A percentile compares a stretch with the other conserved stretches of the same genome.
phyloP scores from a whole-genome alignment of 2,888 invertebrate genomes.

The Trissoscelio sp. region DNA sequence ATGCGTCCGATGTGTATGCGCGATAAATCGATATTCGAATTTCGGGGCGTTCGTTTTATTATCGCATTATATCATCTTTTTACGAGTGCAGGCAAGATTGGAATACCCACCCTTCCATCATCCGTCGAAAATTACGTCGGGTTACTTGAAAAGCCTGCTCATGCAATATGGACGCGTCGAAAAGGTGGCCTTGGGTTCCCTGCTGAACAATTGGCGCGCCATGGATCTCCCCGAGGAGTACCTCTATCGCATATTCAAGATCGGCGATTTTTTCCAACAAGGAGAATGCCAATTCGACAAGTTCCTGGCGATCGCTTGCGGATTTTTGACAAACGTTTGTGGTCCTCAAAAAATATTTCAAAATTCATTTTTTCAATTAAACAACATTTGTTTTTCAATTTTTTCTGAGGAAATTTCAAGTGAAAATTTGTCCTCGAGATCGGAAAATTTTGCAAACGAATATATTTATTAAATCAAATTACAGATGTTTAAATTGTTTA shows the following conservation, averaged over 20 bases:
- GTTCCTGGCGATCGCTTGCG: conserved; percentile 79
- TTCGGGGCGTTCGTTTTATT: conserved; percentile 42
- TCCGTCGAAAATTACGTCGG: conserved; percentile 90
- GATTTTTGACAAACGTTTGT: conserved; percentile 79
- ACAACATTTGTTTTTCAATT: too few relatives aligned
- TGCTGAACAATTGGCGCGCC: conserved; percentile 77
- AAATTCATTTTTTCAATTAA: too few relatives aligned
- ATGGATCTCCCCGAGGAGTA: conserved; percentile 74
- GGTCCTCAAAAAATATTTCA: too few relatives aligned
- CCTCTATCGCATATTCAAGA: conserved; percentile 77
- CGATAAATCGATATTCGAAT: conserved; percentile 53
- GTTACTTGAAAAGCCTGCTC: conserved; percentile 90
- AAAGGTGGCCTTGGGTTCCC: conserved; percentile 69
- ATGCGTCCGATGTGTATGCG: not conserved
- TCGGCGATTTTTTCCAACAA: conserved; percentile 72
- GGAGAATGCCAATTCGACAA: conserved; percentile 75
- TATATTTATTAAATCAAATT: too few relatives aligned
- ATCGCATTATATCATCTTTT: conserved; percentile 66
- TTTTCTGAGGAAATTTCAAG: too few relatives aligned
- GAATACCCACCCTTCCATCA: conserved; percentile 89
- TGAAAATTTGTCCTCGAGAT: too few relatives aligned
- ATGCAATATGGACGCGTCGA: conserved; percentile 86
- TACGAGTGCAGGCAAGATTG: conserved; percentile 80
- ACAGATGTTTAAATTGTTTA: too few relatives aligned
- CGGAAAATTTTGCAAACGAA: too few relatives aligned